These are phyloP conservation scores for Tetraodon nigroviridis DNA, from an alignment of 2,113 vertebrate species.

Conservation along the genomic window DNA sequence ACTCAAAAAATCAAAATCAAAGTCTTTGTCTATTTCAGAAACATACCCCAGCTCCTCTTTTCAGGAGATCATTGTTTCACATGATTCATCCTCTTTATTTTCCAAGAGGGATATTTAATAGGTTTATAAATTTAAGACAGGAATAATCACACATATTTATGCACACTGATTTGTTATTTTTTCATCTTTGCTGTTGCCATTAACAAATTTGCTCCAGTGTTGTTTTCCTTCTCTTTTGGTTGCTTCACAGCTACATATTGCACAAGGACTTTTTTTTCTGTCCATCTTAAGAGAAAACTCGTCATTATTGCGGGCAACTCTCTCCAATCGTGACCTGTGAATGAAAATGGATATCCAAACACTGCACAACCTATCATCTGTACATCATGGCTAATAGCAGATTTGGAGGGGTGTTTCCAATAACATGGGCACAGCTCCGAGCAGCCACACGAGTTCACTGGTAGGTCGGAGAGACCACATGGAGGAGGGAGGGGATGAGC, in stretches of 20 bases:
- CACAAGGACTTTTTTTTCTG: conserved; percentile 7
- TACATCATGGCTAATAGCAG: conserved; percentile 54
- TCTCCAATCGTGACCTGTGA: conserved; percentile 45
- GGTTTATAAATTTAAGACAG: too few relatives aligned
- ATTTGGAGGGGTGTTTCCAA: conserved; percentile 63
- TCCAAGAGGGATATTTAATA: too few relatives aligned
- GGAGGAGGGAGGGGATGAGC: conserved; percentile 25
- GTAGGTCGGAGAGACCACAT: conserved; percentile 49
- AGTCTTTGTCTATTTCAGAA: too few relatives aligned
- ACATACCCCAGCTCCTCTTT: too few relatives aligned
- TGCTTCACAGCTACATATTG: conserved; percentile 12
- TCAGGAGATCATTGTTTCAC: too few relatives aligned
- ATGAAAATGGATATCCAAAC: conserved; percentile 64
- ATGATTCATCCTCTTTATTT: too few relatives aligned
- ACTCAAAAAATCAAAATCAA: too few relatives aligned
- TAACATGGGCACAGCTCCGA: conserved; percentile 50
- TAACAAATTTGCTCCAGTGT: conserved; percentile 1
- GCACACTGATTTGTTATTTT: background rate
- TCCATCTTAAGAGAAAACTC: conserved; percentile 30
- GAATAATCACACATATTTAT: too few relatives aligned
- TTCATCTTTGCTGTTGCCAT: background rate
- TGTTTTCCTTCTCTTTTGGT: background rate
- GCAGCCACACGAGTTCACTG: conserved; percentile 55
- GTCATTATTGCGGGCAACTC: conserved; percentile 34
- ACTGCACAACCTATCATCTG: conserved; percentile 63